A percentile compares a stretch with the other conserved stretches of the same genome.
phyloP scores from a whole-genome alignment of 2,888 invertebrate species.

The Phragmatobia fuliginosa region DNA sequence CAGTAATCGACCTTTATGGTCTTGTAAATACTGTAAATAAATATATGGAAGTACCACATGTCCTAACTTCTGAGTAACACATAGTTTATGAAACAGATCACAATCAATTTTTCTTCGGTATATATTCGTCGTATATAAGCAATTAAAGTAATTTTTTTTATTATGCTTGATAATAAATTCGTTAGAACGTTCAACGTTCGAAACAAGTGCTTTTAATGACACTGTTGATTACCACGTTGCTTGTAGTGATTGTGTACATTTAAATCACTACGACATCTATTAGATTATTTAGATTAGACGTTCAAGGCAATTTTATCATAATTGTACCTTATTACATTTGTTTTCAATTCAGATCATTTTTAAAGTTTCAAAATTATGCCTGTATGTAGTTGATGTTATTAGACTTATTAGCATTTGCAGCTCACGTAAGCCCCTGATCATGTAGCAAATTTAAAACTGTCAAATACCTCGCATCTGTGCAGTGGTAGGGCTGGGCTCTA shows the following conservation, averaged over 20 bases:
- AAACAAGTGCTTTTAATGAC: constrained; percentile 66
- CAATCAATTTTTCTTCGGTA: background rate
- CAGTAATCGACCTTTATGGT: too few species aligned
- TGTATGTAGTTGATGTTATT: constrained; percentile 35
- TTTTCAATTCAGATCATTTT: constrained; percentile 30
- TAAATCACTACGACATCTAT: too few species aligned
- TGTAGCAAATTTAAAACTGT: constrained; percentile 51
- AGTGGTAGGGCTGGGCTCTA: constrained; percentile 55
- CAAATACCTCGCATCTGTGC: constrained; percentile 57
- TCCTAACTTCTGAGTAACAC: background rate
- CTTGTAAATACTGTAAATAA: too few species aligned
- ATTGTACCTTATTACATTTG: background rate
- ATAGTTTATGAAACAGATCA: background rate
- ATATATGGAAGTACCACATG: too few species aligned
- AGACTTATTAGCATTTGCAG: constrained; percentile 39
- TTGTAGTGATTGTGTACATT: background rate
- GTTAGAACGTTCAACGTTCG: constrained; percentile 57
- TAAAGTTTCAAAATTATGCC: constrained; percentile 36
- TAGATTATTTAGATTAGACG: too few species aligned
- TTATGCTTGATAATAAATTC: constrained; percentile 7
- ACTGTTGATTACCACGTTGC: constrained; percentile 50
- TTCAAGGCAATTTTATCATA: background rate
- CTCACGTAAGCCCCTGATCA: constrained; percentile 37
- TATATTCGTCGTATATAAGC: too few species aligned
- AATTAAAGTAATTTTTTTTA: too few species aligned